Evolutionary conservation across 1,140 invertebrate species (phyloP), one percentile per base, ranked within the genome.

Genomic region (Mylabris phalerata): DNA sequence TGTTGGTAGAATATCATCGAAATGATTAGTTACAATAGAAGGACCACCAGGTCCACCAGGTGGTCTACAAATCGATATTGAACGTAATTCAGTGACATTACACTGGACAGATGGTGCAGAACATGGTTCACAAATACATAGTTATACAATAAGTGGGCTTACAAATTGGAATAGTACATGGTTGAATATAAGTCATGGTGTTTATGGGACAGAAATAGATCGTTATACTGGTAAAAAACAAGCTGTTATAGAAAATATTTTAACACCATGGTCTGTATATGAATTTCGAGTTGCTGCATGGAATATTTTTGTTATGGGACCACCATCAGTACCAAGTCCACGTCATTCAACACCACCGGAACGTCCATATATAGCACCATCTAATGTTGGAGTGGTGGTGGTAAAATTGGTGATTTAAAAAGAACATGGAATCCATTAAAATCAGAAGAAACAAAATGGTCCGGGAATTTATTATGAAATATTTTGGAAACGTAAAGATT

Each of bases 401-500:
- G 96, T 11, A 98, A 95, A 76, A 92, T 92, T 59, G 93, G 95
- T 0, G 92, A 95, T 71, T 81, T 98, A 0, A 92, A 90, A 4
- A 93, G 98, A 11, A 90, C 84, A 3, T 98, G 95, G 95, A 80
- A 86, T 56, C 86, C 90, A 5, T 68, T 97, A 7, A 79, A 82
- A 54, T 72, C 81, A 0, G 77, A 88, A 50, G 80, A 94, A n/a
- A 61, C 92, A 95, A 75, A 93, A 95, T 74, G 92, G 88, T 6
- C 89, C 90, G 27, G 88, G 87, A 39, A 86, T 96, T 64, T 85
- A 92, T 73, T 98, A 98, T 72, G 93, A 90, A 74, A 83, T 96
- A 58, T 95, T 86, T 69, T 97, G 90, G 87, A 85, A 89, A 60
- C 80, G 84, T 3, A 83, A 85, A 51, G 79, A 82, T 13, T 78